Evolutionary conservation across 2,113 vertebrate genomes (phyloP), one percentile per base, ranked within the genome.

Genomic region (Trichechus manatus): DNA sequence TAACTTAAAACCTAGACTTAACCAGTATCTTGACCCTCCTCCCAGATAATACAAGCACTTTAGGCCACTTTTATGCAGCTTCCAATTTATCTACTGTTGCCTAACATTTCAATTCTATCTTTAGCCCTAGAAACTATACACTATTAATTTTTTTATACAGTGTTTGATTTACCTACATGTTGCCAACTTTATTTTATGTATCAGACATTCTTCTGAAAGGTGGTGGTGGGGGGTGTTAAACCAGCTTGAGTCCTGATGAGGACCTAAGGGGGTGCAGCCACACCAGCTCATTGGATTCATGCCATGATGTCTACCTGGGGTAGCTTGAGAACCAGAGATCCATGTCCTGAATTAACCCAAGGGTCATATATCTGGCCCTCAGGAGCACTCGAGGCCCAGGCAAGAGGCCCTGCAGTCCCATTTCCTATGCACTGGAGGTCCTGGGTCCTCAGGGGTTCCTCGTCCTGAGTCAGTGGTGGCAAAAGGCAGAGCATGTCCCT

Each of bases 111-210:
- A 87, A 75, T 75, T 87, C 2, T 68, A 36, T 23, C 33, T 85
- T 91, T 19, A 97, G 68, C 7, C 17, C 61, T 93, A 9, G 42
- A 15, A 83, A 96, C 86, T 85, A 64, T 31, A 78, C 56, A 75
- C 19, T 29, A 29, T 29, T 74, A 23, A 33, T 33, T 44, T 79
- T 77, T 42, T 15, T 47, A 66, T 66, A 39, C 36, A 78, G 9
- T 64, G 14, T 91, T 87, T 63, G 63, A 47, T 50, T 86, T 88
- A 78, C 31, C 27, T 96, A 42, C 2, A 66, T 20, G 22, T 86
- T 95, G 15, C 23, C 44, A 87, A 27, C 80, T 92, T 95, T 59
- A 50, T 75, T 56, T 83, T 75, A 27, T 6, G 7, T 44, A 72
- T 74, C 8, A 74, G 10, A 47, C 1, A 9, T 72, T 93, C 19